phyloP scores from a whole-genome alignment of 2,888 invertebrate genomes.

The Quadroppia sp. region DNA sequence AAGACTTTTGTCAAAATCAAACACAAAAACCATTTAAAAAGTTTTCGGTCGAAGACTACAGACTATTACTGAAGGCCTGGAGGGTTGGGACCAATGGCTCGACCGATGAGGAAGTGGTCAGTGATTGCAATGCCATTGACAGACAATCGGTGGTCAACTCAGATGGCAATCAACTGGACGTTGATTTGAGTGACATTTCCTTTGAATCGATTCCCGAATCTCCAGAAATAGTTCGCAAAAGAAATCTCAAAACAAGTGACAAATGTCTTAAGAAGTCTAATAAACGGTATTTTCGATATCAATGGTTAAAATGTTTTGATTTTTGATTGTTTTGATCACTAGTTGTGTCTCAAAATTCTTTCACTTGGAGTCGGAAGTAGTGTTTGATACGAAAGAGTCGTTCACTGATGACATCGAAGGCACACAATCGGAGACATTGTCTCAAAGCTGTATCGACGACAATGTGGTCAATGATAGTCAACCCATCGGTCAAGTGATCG shows the following conservation, averaged over 20 bases:
- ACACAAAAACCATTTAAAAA: neutral
- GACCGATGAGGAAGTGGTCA: neutral
- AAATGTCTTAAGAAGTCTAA: neutral
- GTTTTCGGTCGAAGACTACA: neutral
- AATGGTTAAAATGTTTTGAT: neutral
- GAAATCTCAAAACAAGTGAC: neutral
- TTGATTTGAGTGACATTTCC: neutral
- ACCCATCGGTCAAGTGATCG: conserved; percentile 12
- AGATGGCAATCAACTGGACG: neutral
- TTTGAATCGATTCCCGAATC: conserved; percentile 12
- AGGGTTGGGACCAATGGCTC: neutral
- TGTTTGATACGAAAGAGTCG: neutral
- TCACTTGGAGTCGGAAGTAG: conserved; percentile 5
- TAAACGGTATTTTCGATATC: neutral
- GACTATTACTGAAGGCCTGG: conserved; percentile 2
- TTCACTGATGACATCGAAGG: neutral
- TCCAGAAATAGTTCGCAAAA: neutral
- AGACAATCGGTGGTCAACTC: neutral
- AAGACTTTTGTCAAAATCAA: neutral
- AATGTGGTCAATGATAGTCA: neutral
- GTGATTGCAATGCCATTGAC: neutral
- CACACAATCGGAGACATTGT: neutral
- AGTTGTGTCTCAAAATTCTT: conserved; percentile 16
- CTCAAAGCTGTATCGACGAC: neutral
- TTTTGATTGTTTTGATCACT: neutral